phyloP scores from a whole-genome alignment of 1,140 invertebrate genomes.

The Trichoplusia ni region DNA sequence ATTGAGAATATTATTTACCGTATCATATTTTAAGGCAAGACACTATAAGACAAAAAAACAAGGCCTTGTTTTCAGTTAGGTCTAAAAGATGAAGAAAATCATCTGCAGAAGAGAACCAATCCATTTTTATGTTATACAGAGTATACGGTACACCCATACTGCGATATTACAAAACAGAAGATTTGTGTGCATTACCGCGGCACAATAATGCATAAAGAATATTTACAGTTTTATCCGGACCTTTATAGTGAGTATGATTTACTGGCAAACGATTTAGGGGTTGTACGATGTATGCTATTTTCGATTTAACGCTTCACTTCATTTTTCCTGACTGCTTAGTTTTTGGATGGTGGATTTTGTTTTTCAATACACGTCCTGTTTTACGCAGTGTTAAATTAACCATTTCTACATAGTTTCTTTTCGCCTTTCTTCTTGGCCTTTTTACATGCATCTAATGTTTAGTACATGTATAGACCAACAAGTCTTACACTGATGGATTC shows the following conservation, averaged over 20 bases:
- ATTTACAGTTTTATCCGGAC: slow-evolving; percentile 64
- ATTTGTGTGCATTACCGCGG: slow-evolving; percentile 33
- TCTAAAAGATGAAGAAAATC: no score
- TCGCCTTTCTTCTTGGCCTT: no score
- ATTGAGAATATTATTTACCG: no score
- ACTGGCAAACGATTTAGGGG: slow-evolving; percentile 56
- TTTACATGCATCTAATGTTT: no score
- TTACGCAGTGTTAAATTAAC: no score
- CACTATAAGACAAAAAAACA: no score
- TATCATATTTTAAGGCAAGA: no score
- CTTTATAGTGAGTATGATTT: slow-evolving; percentile 67
- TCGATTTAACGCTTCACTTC: slow-evolving; percentile 62
- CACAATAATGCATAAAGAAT: slow-evolving; percentile 62
- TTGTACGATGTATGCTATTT: slow-evolving; percentile 55
- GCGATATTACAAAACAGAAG: neutral
- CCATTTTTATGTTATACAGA: neutral
- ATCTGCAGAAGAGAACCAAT: neutral
- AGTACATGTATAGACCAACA: no score
- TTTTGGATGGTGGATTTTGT: slow-evolving; percentile 6
- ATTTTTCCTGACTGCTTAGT: slow-evolving; percentile 32
- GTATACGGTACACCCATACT: neutral
- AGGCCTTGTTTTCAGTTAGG: no score
- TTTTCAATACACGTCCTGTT: slow-evolving; percentile 2
- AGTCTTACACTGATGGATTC: no score
- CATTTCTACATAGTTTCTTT: no score